Conservation (phyloP, 2,888 invertebrate species). For the Pardosa pseudoannulata region DNA sequence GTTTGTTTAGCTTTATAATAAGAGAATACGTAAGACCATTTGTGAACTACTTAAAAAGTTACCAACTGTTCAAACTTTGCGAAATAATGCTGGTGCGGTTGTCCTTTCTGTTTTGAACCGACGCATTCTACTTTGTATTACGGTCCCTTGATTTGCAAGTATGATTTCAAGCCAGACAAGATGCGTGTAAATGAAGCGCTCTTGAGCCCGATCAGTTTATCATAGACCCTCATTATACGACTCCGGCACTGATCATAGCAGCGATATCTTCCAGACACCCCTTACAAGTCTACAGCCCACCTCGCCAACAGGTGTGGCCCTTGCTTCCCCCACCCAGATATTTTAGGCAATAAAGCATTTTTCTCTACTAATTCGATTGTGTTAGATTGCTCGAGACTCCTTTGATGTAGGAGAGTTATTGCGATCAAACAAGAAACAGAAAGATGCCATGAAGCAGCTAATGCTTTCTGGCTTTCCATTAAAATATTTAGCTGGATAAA, state of each 20-base stretch:
- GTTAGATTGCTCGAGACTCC: too few species aligned
- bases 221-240: neutral
- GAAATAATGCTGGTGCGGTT: neutral
- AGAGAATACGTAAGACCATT: too few species aligned
- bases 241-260: neutral
- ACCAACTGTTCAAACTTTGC: too few species aligned
- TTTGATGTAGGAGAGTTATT: too few species aligned
- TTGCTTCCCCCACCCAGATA: neutral
- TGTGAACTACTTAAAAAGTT: too few species aligned
- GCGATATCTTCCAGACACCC: neutral
- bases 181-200: conserved; percentile 9
- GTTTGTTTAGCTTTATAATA: too few species aligned
- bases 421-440: too few species aligned
- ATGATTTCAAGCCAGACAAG: conserved; percentile 5
- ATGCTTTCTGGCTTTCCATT: too few species aligned
- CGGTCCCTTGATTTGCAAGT: conserved; percentile 35
- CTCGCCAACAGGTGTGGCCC: neutral
- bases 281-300: neutral
- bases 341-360: neutral
- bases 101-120: neutral
- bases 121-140: too few species aligned
- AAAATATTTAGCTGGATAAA: too few species aligned
- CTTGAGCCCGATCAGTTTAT: neutral
- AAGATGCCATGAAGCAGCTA: too few species aligned
- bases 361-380: neutral